Conservation (phyloP, 2,797 vertebrate species). For the Avahi laniger region DNA sequence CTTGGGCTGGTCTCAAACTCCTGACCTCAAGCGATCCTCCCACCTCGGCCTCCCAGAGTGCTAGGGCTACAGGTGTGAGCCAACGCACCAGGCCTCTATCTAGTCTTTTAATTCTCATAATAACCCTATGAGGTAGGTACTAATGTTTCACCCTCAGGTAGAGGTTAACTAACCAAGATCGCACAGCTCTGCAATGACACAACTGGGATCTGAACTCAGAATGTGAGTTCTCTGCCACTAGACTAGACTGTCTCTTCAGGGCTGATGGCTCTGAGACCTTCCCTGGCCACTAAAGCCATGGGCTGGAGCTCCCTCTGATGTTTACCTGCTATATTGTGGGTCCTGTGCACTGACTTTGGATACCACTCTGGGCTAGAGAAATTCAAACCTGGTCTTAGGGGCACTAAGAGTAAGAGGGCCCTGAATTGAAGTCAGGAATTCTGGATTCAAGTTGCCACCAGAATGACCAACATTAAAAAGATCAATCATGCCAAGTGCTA, state of each 20-base stretch:
- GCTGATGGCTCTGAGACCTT: not conserved
- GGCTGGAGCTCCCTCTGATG: not conserved
- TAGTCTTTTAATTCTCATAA: not conserved
- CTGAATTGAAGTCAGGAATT: not conserved
- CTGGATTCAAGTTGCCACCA: not conserved
- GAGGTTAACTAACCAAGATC: not conserved
- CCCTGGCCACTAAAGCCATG: not conserved
- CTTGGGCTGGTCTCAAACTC: too few species aligned
- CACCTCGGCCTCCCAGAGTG: too few species aligned
- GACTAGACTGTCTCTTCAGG: not conserved
- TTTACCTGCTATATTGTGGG: not conserved
- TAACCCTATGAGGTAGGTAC: not conserved
- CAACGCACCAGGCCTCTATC: not conserved
- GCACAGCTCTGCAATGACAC: not conserved
- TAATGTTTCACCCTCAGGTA: not conserved
- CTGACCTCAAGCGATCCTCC: too few species aligned
- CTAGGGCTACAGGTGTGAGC: too few species aligned
- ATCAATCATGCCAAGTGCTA: not conserved
- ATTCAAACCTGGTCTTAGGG: not conserved
- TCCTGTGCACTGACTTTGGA: not conserved
- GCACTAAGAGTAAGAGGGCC: not conserved
- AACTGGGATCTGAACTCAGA: not conserved
- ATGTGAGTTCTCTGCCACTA: not conserved
- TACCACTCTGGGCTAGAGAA: not conserved
- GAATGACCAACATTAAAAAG: slow-evolving; percentile 11